Evolutionary conservation across 1,140 invertebrate genomes (phyloP).

Genomic region (Pogonus chalceus): DNA sequence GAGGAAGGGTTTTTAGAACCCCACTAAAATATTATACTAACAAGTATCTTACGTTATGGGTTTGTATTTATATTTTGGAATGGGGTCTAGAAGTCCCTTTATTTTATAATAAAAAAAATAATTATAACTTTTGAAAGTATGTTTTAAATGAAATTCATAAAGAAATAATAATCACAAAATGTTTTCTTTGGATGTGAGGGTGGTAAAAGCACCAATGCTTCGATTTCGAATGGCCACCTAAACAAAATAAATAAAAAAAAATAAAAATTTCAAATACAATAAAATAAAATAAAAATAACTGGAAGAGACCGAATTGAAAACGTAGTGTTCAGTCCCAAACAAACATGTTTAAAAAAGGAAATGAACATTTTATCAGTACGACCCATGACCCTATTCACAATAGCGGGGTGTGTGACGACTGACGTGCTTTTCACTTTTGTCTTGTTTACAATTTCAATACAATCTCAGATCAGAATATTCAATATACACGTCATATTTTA

Average conservation of each 20-base stretch:
- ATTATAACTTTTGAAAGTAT: no score
- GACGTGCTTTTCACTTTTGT: constrained; percentile 27
- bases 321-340: constrained; percentile 1
- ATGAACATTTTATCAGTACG: constrained; percentile 30
- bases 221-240: constrained; percentile 8
- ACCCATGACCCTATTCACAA: constrained; percentile 24
- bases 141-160: no score
- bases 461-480: constrained; percentile 20
- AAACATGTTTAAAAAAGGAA: constrained; percentile 26
- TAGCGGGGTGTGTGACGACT: constrained; percentile 20
- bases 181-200: constrained; percentile 10
- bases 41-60: no score
- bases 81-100: no score
- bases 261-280: constrained; percentile 15
- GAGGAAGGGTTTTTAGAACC: no score
- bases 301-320: no score
- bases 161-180: no score
- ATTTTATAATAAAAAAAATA: no score
- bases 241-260: constrained; percentile 13
- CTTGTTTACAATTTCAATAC: constrained; percentile 28
- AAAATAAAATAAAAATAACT: no score
- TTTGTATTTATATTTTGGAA: no score
- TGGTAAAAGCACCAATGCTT: constrained; percentile 15
- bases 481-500: constrained; percentile 21
- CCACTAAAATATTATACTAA: no score